Base-by-base conservation (phyloP, 2,113 vertebrate species). In the Lethenteron camtschaticum region DNA sequence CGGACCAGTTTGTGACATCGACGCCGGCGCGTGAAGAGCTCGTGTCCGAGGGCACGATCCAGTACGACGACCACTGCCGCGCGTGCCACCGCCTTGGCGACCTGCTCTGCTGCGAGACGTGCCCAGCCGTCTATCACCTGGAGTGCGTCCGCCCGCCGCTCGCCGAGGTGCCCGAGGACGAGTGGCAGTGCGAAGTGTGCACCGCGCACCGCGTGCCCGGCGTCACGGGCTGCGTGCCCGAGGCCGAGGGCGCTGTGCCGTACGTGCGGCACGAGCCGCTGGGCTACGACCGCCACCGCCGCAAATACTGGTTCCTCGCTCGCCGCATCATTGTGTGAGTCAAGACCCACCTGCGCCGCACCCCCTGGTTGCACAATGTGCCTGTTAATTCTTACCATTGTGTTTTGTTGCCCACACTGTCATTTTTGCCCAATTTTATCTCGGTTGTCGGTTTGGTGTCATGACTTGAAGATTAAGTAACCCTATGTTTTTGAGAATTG, bases 261-360 rank as follows among this genome's bases (percentile, higher is more conserved):
- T 66, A 66, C 10, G 63, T 66, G n/a, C 63, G 63, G 24, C 63
- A 66, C 63, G 63, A 66, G 10, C 63, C 63, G n/a, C 63, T 66
- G n/a, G 63, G 63, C 63, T 66, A 66, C 20, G 63, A 66, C 63
- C 63, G 63, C n/a, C 63, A 66, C 10, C 63, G 63, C n/a, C 63
- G 63, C n/a, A 66, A 66, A 3, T 66, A 16, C 63, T 66, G 63
- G 63, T 66, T 66, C 10, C 63, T 66, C 63, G n/a, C n/a, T 20
- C n/a, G 63, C n/a, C n/a, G 63, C n/a, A 66, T 66, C 63, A 66
- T 66, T 20, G 63, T 66, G 63, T 66, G 63, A 66, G 63, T 66
- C n/a, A 66, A 16, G 24, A 66, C 24, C n/a, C 63, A n/a, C n/a
- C 63, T 66, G 41, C 41, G 41, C 41, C 41, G 41, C 41, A 41